A percentile compares a stretch with the other conserved stretches of the same genome.
Evolutionary conservation across 2,113 vertebrate genomes (phyloP).

Genomic region (Brienomyrus brachyistius): DNA sequence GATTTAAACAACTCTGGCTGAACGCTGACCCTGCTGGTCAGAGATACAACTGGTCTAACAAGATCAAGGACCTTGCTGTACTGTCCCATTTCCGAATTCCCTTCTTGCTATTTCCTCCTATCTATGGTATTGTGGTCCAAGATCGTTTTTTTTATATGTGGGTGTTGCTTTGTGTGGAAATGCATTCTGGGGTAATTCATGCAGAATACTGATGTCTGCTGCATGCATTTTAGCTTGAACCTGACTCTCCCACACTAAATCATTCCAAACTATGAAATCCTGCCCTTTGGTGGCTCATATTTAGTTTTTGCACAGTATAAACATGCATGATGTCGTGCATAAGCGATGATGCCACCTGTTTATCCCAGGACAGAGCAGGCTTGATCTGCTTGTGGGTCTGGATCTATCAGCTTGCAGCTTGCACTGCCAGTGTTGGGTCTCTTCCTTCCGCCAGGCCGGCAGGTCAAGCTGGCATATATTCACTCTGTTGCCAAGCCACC

Average conservation of each 20-base stretch:
- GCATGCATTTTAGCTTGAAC: neutral
- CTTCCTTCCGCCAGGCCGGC: slow-evolving; percentile 57
- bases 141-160: neutral
- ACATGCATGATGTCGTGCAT: neutral
- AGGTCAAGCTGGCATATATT: slow-evolving; percentile 77
- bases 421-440: neutral
- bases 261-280: neutral
- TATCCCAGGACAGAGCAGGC: neutral
- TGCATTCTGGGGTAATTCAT: neutral
- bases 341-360: neutral
- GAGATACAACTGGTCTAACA: neutral
- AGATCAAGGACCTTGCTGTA: neutral
- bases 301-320: neutral
- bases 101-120: neutral
- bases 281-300: neutral
- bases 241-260: neutral
- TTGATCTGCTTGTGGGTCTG: neutral
- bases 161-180: neutral
- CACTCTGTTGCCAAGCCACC: slow-evolving; percentile 67
- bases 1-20: slow-evolving; percentile 15
- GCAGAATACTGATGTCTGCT: neutral
- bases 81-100: neutral
- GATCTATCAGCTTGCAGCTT: neutral
- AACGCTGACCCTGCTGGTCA: neutral
- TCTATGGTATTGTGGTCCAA: neutral